Evolutionary conservation across 2,888 invertebrate species (phyloP).

Genomic region (Drosophila testacea): DNA sequence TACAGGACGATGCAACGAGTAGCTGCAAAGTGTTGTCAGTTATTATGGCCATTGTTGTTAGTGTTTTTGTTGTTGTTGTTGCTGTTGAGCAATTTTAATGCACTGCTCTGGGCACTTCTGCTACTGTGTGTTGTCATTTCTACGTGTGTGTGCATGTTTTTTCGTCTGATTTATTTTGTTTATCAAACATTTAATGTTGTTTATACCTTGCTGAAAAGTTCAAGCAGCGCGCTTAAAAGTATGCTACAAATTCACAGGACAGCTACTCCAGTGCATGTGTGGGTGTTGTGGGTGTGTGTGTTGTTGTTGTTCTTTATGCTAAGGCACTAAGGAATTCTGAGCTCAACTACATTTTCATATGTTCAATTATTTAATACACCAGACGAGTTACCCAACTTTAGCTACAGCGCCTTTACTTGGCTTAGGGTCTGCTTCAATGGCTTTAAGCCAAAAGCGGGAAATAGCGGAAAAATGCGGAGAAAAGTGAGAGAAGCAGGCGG

Average conservation of each 20-base stretch:
- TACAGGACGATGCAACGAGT: slow-evolving; percentile 42
- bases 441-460: slow-evolving; percentile 49
- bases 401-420: slow-evolving; percentile 12
- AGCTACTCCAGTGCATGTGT: not conserved
- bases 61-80: slow-evolving; percentile 17
- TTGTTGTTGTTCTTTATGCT: slow-evolving; percentile 16
- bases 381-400: slow-evolving; percentile 37
- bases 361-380: slow-evolving; percentile 71
- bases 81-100: slow-evolving; percentile 54
- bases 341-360: slow-evolving; percentile 65
- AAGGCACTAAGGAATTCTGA: slow-evolving; percentile 60
- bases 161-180: slow-evolving; percentile 72
- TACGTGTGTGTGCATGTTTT: slow-evolving; percentile 22
- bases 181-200: slow-evolving; percentile 72
- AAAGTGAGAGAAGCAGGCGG: slow-evolving; percentile 11
- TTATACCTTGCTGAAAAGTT: slow-evolving; percentile 72
- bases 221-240: slow-evolving; percentile 53
- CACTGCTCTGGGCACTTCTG: slow-evolving; percentile 42
- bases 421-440: slow-evolving; percentile 35
- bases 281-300: slow-evolving; percentile 3
- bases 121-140: slow-evolving; percentile 20
- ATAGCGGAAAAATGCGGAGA: not conserved
- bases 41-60: slow-evolving; percentile 25
- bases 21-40: slow-evolving; percentile 44
- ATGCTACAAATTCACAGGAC: slow-evolving; percentile 52